Base-by-base conservation (phyloP, 1,140 invertebrate species). In the Vanessa atalanta region DNA sequence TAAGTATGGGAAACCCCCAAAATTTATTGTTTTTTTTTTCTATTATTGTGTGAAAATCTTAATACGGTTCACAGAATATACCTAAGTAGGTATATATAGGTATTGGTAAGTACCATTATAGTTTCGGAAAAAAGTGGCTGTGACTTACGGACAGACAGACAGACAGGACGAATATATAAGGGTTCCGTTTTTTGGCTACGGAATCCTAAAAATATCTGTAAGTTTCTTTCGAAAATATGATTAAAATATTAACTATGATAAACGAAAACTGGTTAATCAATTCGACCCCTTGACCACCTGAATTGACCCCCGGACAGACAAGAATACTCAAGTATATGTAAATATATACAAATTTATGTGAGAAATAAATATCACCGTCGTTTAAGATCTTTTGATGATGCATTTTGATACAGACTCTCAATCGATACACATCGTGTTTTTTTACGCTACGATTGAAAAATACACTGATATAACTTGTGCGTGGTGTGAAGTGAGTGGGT, bases 281-380 rank as follows among this genome's bases (percentile, higher is more conserved):
- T 57, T 23, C 51, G 50, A 71, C 70, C 74, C 37, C 73, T 64
- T 72, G 47, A 48, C 15, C 75, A 79, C 71, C 75, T 75, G 65
- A 76, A 73, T 50, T 82, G 78, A 80, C 79, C 82, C 79, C 63
- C 72, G 37, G 66, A 78, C 77, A 70, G 51, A 57, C 37, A 67
- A 66, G 26, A 60, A 55, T 64, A 76, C 73, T 68, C 6, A 77
- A 77, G 76, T 75, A 72, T 65, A 87, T 88, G 80, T 76, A 80
- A 89, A 88, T 88, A 71, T 79, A 88, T 78, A 83, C 80, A 83
- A 90, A 90, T 90, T 80, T 90, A 90, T 90, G 88, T 90, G 88
- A 83, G 88, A 90, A 88, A 66, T 71, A 48, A 16, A 76, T 67
- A 74, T 84, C 81, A 87, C 81, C 83, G 80, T 83, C 76, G 79